A percentile compares a stretch with the other conserved stretches of the same genome.
phyloP scores from a whole-genome alignment of 1,140 invertebrate genomes.

The Thaumatotibia leucotreta region DNA sequence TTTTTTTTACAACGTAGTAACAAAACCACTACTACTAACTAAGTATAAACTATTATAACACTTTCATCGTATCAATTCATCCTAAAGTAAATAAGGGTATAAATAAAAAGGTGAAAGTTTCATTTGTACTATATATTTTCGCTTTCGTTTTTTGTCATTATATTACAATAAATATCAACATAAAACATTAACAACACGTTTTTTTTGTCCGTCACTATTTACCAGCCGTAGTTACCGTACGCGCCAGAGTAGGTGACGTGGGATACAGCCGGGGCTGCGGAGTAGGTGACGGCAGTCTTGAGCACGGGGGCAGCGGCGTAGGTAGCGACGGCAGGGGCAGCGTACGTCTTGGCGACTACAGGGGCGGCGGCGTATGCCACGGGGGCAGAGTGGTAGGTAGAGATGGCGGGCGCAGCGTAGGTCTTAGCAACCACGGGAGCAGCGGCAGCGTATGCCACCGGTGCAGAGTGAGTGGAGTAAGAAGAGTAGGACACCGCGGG shows the following conservation, averaged over 20 bases:
- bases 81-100: too few relatives aligned
- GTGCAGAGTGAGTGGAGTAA: conserved; percentile 24
- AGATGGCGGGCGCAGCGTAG: conserved; percentile 28
- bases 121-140: background rate
- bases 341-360: conserved; percentile 16
- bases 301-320: conserved; percentile 20
- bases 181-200: background rate
- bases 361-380: conserved; percentile 7
- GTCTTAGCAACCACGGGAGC: conserved; percentile 15
- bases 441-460: conserved; percentile 27
- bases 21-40: too few relatives aligned
- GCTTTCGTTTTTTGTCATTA: background rate
- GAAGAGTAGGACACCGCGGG: conserved; percentile 15
- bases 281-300: conserved; percentile 21
- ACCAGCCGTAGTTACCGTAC: conserved; percentile 2
- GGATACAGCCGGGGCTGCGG: conserved; percentile 41
- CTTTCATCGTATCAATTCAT: too few relatives aligned
- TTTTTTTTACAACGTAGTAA: too few relatives aligned
- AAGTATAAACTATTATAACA: too few relatives aligned
- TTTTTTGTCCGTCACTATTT: background rate
- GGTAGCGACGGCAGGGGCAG: conserved; percentile 17
- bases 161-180: conserved; percentile 2
- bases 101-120: background rate
- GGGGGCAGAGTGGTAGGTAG: conserved; percentile 17
- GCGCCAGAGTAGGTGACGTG: conserved; percentile 37